Conservation (phyloP, 2,113 vertebrate species). For the Odontesthes bonariensis region DNA sequence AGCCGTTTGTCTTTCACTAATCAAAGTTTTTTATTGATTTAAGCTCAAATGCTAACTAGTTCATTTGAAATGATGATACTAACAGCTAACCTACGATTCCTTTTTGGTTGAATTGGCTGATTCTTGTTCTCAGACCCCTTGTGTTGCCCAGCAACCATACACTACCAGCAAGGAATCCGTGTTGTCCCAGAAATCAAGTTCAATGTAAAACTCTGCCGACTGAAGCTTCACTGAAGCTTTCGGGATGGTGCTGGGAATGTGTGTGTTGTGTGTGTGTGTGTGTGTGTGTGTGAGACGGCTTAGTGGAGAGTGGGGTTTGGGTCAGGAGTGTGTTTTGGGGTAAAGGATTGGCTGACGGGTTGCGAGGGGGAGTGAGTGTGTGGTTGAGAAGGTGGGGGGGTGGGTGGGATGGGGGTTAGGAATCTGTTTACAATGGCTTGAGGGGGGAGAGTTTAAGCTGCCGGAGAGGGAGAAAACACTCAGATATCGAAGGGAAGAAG, state of each 20-base stretch:
- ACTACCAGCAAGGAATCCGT: constrained; percentile 64
- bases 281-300: constrained; percentile 37
- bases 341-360: constrained; percentile 70
- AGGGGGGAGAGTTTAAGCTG: constrained; percentile 61
- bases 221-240: constrained; percentile 33
- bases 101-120: neutral
- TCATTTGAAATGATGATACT: neutral
- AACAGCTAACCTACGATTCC: no score
- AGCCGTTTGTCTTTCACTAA: no score
- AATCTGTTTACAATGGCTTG: constrained; percentile 80
- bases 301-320: constrained; percentile 37
- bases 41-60: neutral
- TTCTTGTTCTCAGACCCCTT: neutral
- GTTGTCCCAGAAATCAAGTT: constrained; percentile 67
- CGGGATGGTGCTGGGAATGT: constrained; percentile 13
- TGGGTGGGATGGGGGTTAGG: constrained; percentile 61
- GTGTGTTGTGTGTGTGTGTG: constrained; percentile 29
- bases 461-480: constrained; percentile 43
- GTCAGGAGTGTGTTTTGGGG: constrained; percentile 64
- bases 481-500: constrained; percentile 19
- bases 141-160: constrained; percentile 72
- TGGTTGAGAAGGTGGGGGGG: constrained; percentile 30
- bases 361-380: constrained; percentile 32
- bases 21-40: no score
- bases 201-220: constrained; percentile 36